A percentile compares a stretch with the other conserved stretches of the same genome.
These are phyloP conservation scores for Stichodactyla helianthus DNA, from an alignment of 64 coral and sea anemone species.

Conservation along the genomic window DNA sequence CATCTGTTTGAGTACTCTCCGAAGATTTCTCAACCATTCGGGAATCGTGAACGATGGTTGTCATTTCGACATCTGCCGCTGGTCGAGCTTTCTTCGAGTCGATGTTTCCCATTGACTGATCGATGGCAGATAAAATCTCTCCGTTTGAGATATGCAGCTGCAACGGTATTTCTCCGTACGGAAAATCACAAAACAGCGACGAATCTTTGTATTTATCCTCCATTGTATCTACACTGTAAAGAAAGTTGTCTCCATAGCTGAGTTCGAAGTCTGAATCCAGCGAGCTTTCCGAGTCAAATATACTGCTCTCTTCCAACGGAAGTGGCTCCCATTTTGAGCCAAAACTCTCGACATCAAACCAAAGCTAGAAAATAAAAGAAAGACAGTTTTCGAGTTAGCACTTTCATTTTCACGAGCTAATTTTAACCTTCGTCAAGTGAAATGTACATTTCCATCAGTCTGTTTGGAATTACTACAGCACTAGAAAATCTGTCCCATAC, in stretches of 20 bases:
- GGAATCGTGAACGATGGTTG: slow-evolving; percentile 35
- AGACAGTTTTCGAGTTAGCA: slow-evolving; percentile 2
- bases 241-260: slow-evolving; percentile 70
- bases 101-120: background rate
- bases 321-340: slow-evolving; percentile 56
- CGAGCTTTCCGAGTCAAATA: slow-evolving; percentile 80
- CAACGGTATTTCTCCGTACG: slow-evolving; percentile 46
- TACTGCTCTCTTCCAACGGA: slow-evolving; percentile 50
- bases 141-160: slow-evolving; percentile 24
- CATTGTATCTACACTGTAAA: slow-evolving; percentile 68
- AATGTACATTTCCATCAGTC: background rate
- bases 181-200: slow-evolving; percentile 55
- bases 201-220: slow-evolving; percentile 78
- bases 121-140: slow-evolving; percentile 15
- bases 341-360: slow-evolving; percentile 79
- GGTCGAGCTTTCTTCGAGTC: background rate
- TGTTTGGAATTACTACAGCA: background rate
- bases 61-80: slow-evolving; percentile 75
- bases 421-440: background rate
- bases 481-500: background rate
- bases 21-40: slow-evolving; percentile 45
- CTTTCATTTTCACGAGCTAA: slow-evolving; percentile 6
- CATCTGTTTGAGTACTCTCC: slow-evolving; percentile 84
- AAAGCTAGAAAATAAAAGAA: slow-evolving; percentile 56
- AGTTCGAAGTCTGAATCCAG: slow-evolving; percentile 94